A percentile compares a stretch with the other conserved stretches of the same genome.
Conservation (phyloP, 2,888 invertebrate genomes). For the Melinopterus prodromus region DNA sequence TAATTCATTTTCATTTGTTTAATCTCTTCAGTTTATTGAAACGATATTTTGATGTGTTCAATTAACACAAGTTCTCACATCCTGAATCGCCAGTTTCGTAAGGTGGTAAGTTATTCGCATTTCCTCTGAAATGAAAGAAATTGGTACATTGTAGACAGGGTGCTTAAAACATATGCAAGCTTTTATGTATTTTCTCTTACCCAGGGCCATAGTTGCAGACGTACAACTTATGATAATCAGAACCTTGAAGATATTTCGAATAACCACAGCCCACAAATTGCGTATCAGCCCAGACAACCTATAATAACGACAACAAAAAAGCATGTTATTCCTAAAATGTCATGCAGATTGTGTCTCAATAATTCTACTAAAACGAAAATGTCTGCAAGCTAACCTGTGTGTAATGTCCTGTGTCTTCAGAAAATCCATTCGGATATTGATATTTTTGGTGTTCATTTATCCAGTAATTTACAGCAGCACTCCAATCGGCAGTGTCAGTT, state of each 20-base stretch:
- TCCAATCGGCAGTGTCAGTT: constrained; percentile 5
- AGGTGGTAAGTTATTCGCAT: not conserved
- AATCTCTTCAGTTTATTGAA: too few relatives aligned
- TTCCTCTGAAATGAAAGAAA: not conserved
- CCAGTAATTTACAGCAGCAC: constrained; percentile 20
- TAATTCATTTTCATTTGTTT: too few relatives aligned
- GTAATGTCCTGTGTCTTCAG: constrained; percentile 25
- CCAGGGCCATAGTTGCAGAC: constrained; percentile 34
- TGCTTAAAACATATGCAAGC: too few relatives aligned
- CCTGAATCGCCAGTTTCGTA: not conserved
- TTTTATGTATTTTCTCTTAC: constrained; percentile 13
- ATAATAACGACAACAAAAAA: not conserved
- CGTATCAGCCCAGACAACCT: constrained; percentile 29
- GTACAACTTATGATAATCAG: constrained; percentile 7
- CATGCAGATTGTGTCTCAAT: too few relatives aligned
- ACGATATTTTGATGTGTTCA: not conserved
- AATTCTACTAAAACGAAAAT: not conserved
- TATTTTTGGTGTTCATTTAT: constrained; percentile 21
- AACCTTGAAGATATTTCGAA: constrained; percentile 6
- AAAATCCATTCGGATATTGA: not conserved
- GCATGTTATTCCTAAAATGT: too few relatives aligned
- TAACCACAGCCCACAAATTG: constrained; percentile 32
- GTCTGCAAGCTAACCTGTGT: constrained; percentile 26
- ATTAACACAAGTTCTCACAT: constrained; percentile 17
- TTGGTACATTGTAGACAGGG: too few relatives aligned